These are phyloP conservation scores for Alosa alosa DNA, from an alignment of 2,113 vertebrate genomes.

Conservation along the genomic window DNA sequence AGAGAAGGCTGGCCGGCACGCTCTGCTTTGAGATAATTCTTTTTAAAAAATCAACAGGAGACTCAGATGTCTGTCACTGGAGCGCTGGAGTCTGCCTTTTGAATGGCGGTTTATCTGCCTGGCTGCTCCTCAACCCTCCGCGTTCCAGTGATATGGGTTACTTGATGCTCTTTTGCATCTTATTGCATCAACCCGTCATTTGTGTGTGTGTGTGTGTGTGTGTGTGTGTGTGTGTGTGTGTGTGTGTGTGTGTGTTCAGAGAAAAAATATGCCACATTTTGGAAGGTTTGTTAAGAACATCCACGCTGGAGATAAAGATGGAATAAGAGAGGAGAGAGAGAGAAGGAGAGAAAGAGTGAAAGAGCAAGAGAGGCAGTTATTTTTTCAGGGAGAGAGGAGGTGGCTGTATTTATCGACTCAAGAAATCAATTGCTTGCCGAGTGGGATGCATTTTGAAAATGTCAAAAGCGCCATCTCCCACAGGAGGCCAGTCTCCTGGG, in stretches of 20 bases:
- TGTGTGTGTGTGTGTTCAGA: constrained; percentile 16
- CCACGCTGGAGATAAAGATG: background rate
- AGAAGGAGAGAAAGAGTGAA: background rate
- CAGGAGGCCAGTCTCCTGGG: background rate
- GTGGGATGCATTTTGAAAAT: constrained; percentile 16
- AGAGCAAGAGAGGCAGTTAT: background rate
- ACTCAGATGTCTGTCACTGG: too few relatives aligned
- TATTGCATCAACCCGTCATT: background rate
- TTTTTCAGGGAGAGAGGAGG: constrained; percentile 5
- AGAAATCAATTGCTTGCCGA: constrained; percentile 2
- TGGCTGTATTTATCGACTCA: constrained; percentile 11
- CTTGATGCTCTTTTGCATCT: too few relatives aligned
- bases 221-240: constrained; percentile 42
- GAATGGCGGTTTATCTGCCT: background rate
- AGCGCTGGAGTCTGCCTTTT: too few relatives aligned
- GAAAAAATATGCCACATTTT: too few relatives aligned
- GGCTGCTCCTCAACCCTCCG: too few relatives aligned
- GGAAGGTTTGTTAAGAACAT: constrained; percentile 17
- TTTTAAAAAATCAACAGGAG: too few relatives aligned
- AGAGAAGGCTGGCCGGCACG: background rate
- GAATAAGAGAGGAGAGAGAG: background rate
- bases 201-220: constrained; percentile 24
- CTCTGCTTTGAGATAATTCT: too few relatives aligned
- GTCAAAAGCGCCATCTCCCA: constrained; percentile 13
- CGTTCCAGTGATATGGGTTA: too few relatives aligned